Base-by-base conservation (phyloP, 2,797 vertebrate genomes). In the Rhinella marina region DNA sequence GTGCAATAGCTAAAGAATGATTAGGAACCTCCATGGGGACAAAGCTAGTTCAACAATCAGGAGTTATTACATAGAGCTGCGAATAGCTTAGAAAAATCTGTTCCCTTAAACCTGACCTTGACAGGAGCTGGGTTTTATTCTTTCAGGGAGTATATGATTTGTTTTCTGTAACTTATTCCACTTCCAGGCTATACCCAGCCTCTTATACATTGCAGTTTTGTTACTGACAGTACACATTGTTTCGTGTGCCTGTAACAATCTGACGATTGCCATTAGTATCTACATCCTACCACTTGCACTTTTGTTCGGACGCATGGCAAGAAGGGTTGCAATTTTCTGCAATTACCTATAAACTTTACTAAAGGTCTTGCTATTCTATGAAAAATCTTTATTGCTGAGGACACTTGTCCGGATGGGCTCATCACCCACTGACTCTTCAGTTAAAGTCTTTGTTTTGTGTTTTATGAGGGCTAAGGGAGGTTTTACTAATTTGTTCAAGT, bases 361-460 rank as follows among this genome's bases (percentile, higher is more conserved):
- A 17, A 77, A 76, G 66, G 84, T 76, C 32, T 84, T 85, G 83
- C 59, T 27, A 52, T 48, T 54, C 41, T 10, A 25, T 78, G 23
- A 85, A 85, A 85, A 64, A 9, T 50, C 2, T 81, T 64, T 81
- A 81, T 62, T 81, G 61, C 61, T 66, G 23, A 64, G 59, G 80
- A 52, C 72, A 50, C 52, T 59, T 41, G 29, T 77, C 68, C 27
- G 83, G 57, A 64, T 32, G 23, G 56, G 72, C 7, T 62, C 32
- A 54, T 50, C 13, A 66, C 75, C 83, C 78, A 66, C 57, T 83
- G 72, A 87, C 70, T 87, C 81, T 77, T 87, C 57, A 87, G n/a
- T 87, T 86, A 73, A 75, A 23, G 54, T 82, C 70, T 75, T 87
- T 87, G 57, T 87, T 78, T 75, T 82, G 29, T 32, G 17, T 82